Evolutionary conservation across 2,113 vertebrate species (phyloP), one percentile per base, ranked within the genome.

Genomic region (Misgurnus anguillicaudatus): DNA sequence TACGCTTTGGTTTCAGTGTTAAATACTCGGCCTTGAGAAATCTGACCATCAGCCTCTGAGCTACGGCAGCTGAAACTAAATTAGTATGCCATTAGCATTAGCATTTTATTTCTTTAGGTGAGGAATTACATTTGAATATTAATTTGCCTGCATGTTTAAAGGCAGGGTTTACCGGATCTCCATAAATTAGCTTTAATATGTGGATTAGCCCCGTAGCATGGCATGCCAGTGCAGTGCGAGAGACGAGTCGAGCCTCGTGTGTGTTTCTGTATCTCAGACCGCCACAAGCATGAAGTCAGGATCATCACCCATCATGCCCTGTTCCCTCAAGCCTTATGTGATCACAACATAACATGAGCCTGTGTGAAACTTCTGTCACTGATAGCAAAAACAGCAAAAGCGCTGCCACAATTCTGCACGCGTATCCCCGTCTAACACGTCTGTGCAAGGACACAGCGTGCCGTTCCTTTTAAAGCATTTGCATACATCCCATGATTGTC

Each of bases 81-180:
- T 87, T 81, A 84, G 79, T 51, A 79, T 74, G 58, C 84, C 68
- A 87, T 87, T 86, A 72, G 81, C 86, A 87, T 87, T 81, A 31
- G 24, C 24, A 31, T 86, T 86, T 82, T 55, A 81, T 87, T 81
- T 85, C 86, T 86, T 82, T 84, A 85, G 83, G 86, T 87, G 71
- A 85, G 67, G 75, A 83, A 85, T 68, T 83, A 66, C 64, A 84
- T 87, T 80, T 83, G 77, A 87, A 86, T 87, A 86, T 87, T 86
- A 81, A 84, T 86, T 71, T 73, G 77, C 81, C 68, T 80, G 81
- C 77, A 85, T 85, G 71, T 82, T 83, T 84, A 85, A 75, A 74
- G 58, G 82, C 77, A 78, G 80, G 70, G 73, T 77, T 84, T 75
- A 82, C 66, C 78, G 84, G 75, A 77, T 64, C 83, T 83, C 76